A percentile compares a stretch with the other conserved stretches of the same genome.
These are phyloP conservation scores for Typhlomys cinereus DNA, from an alignment of 2,113 vertebrate genomes.

Conservation along the genomic window DNA sequence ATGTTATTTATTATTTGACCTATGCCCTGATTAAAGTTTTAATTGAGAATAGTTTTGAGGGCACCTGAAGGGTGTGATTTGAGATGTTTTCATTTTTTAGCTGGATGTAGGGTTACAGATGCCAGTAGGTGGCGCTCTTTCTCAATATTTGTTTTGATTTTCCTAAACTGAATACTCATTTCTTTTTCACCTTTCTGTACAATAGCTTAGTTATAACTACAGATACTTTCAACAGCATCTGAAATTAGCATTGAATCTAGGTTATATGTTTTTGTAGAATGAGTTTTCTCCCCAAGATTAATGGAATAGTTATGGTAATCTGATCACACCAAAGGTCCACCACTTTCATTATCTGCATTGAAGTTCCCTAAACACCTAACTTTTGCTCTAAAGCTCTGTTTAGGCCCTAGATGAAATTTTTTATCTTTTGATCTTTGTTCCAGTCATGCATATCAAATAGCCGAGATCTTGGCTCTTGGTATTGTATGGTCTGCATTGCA, in stretches of 20 bases:
- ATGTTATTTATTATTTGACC: not conserved
- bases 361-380: slow-evolving; percentile 18
- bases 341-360: slow-evolving; percentile 62
- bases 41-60: slow-evolving; percentile 15
- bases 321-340: not conserved
- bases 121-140: slow-evolving; percentile 85
- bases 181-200: slow-evolving; percentile 24
- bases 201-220: slow-evolving; percentile 41
- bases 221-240: slow-evolving; percentile 39
- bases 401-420: slow-evolving; percentile 44
- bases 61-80: not conserved
- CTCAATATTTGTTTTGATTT: slow-evolving; percentile 70
- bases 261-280: slow-evolving; percentile 49
- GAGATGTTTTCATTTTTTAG: not conserved
- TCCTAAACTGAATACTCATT: not conserved
- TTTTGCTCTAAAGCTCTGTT: slow-evolving; percentile 39
- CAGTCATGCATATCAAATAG: not conserved
- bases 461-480: slow-evolving; percentile 1
- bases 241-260: slow-evolving; percentile 57
- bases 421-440: slow-evolving; percentile 39
- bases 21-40: not conserved
- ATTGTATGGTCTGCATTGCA: not conserved
- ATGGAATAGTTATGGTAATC: slow-evolving; percentile 44
- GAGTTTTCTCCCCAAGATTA: slow-evolving; percentile 28
- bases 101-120: not conserved